Conservation (phyloP, 1,140 invertebrate genomes). For the Drosophila malerkotliana region DNA sequence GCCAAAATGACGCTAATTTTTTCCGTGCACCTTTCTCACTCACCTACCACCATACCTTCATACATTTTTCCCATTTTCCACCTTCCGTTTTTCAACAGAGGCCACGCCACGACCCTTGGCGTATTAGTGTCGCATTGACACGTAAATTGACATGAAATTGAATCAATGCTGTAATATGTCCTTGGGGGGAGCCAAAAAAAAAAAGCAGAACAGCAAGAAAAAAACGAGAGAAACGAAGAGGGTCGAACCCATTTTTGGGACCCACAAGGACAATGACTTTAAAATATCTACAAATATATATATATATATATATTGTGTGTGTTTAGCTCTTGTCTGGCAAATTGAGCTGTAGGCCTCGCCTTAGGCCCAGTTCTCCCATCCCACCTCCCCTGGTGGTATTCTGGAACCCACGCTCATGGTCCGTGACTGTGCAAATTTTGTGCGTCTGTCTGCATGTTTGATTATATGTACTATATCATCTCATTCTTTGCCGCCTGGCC, state of each 20-base stretch:
- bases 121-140: constrained; percentile 84
- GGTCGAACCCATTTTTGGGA: constrained; percentile 6
- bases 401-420: not conserved
- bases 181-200: constrained; percentile 61
- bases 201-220: not conserved
- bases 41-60: not conserved
- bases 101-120: constrained; percentile 71
- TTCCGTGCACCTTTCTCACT: not conserved
- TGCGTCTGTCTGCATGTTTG: constrained; percentile 76
- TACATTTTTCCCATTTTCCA: constrained; percentile 10
- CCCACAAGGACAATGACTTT: constrained; percentile 71
- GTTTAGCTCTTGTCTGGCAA: constrained; percentile 62
- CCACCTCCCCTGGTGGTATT: not conserved
- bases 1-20: not conserved
- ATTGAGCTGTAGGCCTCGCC: constrained; percentile 66
- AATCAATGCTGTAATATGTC: constrained; percentile 84
- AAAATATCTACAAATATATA: constrained; percentile 42
- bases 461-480: constrained; percentile 73
- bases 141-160: constrained; percentile 84
- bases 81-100: constrained; percentile 25
- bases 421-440: constrained; percentile 76
- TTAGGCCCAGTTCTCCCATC: not conserved
- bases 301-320: constrained; percentile 19
- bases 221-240: not conserved
- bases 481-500: constrained; percentile 45